Evolutionary conservation across 1,140 invertebrate genomes (phyloP).

Genomic region (Zophobas atratus): DNA sequence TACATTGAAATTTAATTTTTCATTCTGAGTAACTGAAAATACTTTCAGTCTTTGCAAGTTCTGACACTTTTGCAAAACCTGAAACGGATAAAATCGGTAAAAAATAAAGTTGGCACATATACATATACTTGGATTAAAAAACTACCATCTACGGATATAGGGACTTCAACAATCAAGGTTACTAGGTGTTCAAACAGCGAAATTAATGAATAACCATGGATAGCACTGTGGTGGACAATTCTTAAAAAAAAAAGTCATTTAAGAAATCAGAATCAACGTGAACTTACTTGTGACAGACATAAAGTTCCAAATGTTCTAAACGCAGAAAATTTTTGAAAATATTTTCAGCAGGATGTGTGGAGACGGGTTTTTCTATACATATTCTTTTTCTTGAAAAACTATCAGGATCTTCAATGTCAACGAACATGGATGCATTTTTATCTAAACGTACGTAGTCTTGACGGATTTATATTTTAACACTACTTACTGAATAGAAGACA

Average conservation of each 20-base stretch:
- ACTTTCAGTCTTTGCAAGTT: constrained; percentile 16
- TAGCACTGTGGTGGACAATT: neutral
- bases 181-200: constrained; percentile 24
- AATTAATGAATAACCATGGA: constrained; percentile 27
- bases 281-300: constrained; percentile 25
- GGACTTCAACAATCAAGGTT: constrained; percentile 27
- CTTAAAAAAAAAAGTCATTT: neutral
- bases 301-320: constrained; percentile 31
- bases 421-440: neutral
- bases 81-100: neutral
- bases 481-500: constrained; percentile 31
- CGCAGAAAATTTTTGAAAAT: constrained; percentile 31
- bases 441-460: neutral
- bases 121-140: constrained; percentile 37
- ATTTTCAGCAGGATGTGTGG: constrained; percentile 8
- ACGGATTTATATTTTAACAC: neutral
- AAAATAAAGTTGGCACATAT: neutral
- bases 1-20: constrained; percentile 39
- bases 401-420: constrained; percentile 10
- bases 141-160: constrained; percentile 26
- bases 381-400: constrained; percentile 17
- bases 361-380: constrained; percentile 8
- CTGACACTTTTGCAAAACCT: constrained; percentile 37
- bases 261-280: no score
- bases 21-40: constrained; percentile 5